Conservation (phyloP, 2,888 invertebrate genomes). For the Ethmia dodecea region DNA sequence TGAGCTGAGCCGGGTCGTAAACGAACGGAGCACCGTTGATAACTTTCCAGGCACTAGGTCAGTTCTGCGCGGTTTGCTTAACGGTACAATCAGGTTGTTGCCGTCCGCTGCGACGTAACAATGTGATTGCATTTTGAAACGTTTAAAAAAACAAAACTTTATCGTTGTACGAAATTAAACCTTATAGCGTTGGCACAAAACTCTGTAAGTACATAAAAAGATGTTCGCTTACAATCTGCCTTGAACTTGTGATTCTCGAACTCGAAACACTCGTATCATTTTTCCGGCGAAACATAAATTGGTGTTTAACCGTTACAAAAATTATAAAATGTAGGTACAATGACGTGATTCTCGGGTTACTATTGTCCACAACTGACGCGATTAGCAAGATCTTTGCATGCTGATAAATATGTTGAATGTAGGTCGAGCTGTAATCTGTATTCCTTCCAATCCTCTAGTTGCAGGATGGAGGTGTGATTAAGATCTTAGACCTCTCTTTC, state of each 20-base stretch:
- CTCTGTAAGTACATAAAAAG: slow-evolving; percentile 18
- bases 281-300: slow-evolving; percentile 41
- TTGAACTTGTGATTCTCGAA: slow-evolving; percentile 49
- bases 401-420: no score
- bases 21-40: slow-evolving; percentile 63
- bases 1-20: slow-evolving; percentile 45
- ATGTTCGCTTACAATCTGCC: slow-evolving; percentile 24
- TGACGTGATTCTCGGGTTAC: no score
- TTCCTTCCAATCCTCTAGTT: no score
- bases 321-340: no score
- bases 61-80: slow-evolving; percentile 70
- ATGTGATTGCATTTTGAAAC: slow-evolving; percentile 70
- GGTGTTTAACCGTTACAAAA: slow-evolving; percentile 50
- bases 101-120: slow-evolving; percentile 65
- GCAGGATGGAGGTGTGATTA: no score
- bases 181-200: slow-evolving; percentile 33
- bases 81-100: slow-evolving; percentile 75
- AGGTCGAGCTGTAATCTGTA: no score
- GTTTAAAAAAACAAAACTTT: slow-evolving; percentile 41
- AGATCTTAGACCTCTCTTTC: no score
- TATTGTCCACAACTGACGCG: neutral
- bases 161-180: slow-evolving; percentile 32
- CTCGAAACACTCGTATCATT: neutral
- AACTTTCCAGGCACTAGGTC: slow-evolving; percentile 75
- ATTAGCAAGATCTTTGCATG: no score